A percentile compares a stretch with the other conserved stretches of the same genome.
Conservation (phyloP, 2,888 invertebrate species). For the Caenorhabditis imperialis region DNA sequence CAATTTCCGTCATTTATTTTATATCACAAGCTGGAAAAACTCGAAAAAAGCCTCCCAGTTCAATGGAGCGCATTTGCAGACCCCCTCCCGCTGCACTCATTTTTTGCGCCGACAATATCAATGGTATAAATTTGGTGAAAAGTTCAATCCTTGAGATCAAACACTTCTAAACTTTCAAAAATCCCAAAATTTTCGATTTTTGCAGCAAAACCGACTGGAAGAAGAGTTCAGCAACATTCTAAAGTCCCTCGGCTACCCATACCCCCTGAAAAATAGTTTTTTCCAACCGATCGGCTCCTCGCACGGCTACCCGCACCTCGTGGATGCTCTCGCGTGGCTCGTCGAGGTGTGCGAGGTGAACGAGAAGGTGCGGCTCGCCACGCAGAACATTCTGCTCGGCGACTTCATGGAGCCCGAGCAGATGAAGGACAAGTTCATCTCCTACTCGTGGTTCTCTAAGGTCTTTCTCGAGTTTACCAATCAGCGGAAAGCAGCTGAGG, state of each 20-base stretch:
- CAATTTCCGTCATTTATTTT: too few species aligned
- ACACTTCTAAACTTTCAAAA: too few species aligned
- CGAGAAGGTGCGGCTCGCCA: background rate
- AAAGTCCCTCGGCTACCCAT: constrained; percentile 33
- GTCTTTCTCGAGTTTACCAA: constrained; percentile 18
- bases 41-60: too few species aligned
- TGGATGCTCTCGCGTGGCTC: constrained; percentile 43
- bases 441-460: constrained; percentile 12
- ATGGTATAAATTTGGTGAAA: too few species aligned
- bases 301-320: constrained; percentile 41
- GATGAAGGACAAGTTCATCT: constrained; percentile 3
- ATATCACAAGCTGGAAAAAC: too few species aligned
- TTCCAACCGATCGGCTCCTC: constrained; percentile 33
- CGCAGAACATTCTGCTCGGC: constrained; percentile 27
- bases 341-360: constrained; percentile 27
- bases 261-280: constrained; percentile 24
- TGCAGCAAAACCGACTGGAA: too few species aligned
- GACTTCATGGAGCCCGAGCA: constrained; percentile 19
- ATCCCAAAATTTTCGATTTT: too few species aligned
- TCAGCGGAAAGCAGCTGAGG: constrained; percentile 22
- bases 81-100: too few species aligned
- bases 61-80: too few species aligned
- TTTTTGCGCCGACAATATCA: too few species aligned
- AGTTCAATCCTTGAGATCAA: too few species aligned
- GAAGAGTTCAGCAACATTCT: constrained; percentile 30